Evolutionary conservation across 2,797 vertebrate genomes (phyloP).

Genomic region (Enteromius argenteus): DNA sequence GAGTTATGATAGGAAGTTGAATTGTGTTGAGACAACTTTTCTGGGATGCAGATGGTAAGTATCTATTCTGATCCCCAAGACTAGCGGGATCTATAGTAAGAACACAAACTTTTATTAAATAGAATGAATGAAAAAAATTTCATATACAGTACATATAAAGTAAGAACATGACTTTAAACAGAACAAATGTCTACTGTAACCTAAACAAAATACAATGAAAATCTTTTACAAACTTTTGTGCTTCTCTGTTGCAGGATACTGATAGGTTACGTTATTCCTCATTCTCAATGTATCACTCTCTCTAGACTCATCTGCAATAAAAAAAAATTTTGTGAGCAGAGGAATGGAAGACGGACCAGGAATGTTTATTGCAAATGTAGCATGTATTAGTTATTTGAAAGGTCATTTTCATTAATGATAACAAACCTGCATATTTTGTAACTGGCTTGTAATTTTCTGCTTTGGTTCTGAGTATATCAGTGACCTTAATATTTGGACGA

Average conservation of each 20-base stretch:
- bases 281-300: background rate
- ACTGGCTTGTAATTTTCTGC: background rate
- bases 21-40: constrained; percentile 31
- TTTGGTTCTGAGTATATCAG: background rate
- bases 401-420: background rate
- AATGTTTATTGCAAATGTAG: background rate
- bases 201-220: background rate
- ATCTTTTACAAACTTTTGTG: constrained; percentile 40
- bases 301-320: constrained; percentile 57
- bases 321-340: background rate
- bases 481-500: background rate
- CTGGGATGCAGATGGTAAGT: background rate
- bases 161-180: background rate
- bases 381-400: background rate
- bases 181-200: background rate
- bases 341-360: background rate
- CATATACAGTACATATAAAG: background rate
- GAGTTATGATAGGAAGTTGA: constrained; percentile 52
- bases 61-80: background rate
- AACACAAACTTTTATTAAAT: background rate
- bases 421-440: constrained; percentile 40
- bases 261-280: constrained; percentile 64
- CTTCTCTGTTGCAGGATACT: constrained; percentile 56
- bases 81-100: constrained; percentile 42
- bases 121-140: background rate